These are phyloP conservation scores for Austrofundulus limnaeus DNA, from an alignment of 2,113 vertebrate species.

Conservation along the genomic window DNA sequence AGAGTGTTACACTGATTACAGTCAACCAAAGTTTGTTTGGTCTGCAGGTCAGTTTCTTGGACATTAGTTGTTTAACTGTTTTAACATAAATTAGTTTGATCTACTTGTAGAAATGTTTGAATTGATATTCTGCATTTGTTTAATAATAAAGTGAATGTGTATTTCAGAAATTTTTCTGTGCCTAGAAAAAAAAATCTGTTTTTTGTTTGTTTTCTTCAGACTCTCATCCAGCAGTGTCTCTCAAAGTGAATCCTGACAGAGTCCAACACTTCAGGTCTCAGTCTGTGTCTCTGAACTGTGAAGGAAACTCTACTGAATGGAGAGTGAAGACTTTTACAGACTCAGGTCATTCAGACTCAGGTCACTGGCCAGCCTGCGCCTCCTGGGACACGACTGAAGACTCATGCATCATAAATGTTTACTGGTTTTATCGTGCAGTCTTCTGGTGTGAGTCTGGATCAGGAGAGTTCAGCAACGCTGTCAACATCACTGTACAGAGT, in stretches of 20 bases:
- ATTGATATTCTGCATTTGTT: no score
- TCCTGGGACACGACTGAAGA: neutral
- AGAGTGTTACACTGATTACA: constrained; percentile 7
- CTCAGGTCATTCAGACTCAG: rapidly evolving
- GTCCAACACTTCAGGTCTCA: constrained; percentile 35
- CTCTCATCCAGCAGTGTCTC: constrained; percentile 10
- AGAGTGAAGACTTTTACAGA: neutral
- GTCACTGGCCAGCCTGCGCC: no score
- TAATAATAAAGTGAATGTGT: no score
- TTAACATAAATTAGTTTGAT: no score
- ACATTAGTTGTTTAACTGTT: no score
- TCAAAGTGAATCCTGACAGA: constrained; percentile 43
- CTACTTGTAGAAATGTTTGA: no score
- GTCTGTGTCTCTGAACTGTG: constrained; percentile 40
- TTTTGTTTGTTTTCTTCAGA: neutral
- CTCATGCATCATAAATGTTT: neutral
- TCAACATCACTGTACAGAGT: no score
- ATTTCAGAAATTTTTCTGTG: no score
- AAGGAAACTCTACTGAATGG: constrained; percentile 42
- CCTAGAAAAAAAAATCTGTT: no score
- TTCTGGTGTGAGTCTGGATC: no score
- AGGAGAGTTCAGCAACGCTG: no score
- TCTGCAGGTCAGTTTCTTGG: constrained; percentile 49
- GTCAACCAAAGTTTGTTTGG: constrained; percentile 33
- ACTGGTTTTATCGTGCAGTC: no score